Base-by-base conservation (phyloP, 2,888 invertebrate genomes). In the Steinernema hermaphroditum region DNA sequence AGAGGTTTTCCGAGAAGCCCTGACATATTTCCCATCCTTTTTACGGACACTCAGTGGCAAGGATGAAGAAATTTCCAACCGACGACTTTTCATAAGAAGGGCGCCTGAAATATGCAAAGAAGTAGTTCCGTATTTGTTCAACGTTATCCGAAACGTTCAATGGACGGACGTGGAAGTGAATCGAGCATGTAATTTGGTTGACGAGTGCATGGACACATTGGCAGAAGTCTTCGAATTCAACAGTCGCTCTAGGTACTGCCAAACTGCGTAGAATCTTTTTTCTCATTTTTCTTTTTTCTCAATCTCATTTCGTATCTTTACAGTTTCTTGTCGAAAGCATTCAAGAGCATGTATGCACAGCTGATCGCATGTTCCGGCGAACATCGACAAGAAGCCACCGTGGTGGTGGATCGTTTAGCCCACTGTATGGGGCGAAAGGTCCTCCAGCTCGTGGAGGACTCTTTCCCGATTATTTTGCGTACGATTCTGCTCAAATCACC, bases 11-110 rank as follows among this genome's bases (percentile, higher is more conserved):
- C 24, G 16, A 46, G 27, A 27, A 22, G 69, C 69, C 0, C 46
- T 72, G 12, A 46, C 71, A 6, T 46, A 27, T 29, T 2, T 72
- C 14, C 72, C 41, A 24, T 19, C 54, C 37, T 32, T 72, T 29
- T 12, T 62, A 14, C 16, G 2, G 43, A 43, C 71, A 12, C 16
- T 54, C 14, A 24, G 19, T 14, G 29, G 16, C 34, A 29, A 32
- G 16, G 14, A 9, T 19, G 62, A 62, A 29, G 32, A 62, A 2
- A 62, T 32, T 9, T 32, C 62, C 2, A 62, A 22, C 6, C 22
- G 62, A 29, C 27, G 16, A 8, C 62, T 62, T 19, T 32, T 62
- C 8, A 24, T 32, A 2, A 1, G 62, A 32, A 12, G 32, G 27
- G 62, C 62, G 16, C 62, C 62, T 9, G 4, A 16, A 1, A 16